Conservation (phyloP, 1,140 invertebrate genomes). For the Ostrea denselamellosa region DNA sequence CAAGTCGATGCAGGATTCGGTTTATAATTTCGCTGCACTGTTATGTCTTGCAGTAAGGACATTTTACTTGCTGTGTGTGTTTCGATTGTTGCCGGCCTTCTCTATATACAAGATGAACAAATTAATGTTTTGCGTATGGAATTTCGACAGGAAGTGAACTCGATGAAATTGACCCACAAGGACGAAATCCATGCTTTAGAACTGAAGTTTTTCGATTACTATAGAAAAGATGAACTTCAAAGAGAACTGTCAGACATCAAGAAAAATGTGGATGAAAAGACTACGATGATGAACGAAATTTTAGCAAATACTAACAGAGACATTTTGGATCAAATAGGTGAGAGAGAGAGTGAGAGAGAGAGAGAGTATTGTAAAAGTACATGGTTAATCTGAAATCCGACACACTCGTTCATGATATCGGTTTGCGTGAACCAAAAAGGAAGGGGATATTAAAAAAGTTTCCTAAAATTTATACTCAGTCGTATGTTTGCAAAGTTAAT, state of each 20-base stretch:
- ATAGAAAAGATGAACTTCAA: background rate
- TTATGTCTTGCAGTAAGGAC: background rate
- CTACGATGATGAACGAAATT: background rate
- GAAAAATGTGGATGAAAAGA: background rate
- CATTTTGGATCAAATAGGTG: background rate
- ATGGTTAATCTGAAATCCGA: too few relatives aligned
- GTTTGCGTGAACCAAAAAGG: too few relatives aligned
- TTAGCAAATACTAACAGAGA: background rate
- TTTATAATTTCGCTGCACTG: too few relatives aligned
- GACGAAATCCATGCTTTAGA: background rate
- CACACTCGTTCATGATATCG: too few relatives aligned
- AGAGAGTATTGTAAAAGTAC: too few relatives aligned
- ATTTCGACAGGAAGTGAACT: background rate
- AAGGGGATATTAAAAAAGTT: too few relatives aligned
- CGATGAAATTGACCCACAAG: background rate
- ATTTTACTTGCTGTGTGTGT: background rate
- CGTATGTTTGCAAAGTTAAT: too few relatives aligned
- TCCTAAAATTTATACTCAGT: too few relatives aligned
- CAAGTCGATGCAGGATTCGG: too few relatives aligned
- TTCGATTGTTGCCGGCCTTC: background rate
- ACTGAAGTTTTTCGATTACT: background rate
- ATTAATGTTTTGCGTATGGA: background rate
- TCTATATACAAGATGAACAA: background rate
- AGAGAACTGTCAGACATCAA: background rate
- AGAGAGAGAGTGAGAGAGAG: too few relatives aligned